These are phyloP conservation scores for Paralvinella palmiformis DNA, from an alignment of 1,140 invertebrate species.

Conservation along the genomic window DNA sequence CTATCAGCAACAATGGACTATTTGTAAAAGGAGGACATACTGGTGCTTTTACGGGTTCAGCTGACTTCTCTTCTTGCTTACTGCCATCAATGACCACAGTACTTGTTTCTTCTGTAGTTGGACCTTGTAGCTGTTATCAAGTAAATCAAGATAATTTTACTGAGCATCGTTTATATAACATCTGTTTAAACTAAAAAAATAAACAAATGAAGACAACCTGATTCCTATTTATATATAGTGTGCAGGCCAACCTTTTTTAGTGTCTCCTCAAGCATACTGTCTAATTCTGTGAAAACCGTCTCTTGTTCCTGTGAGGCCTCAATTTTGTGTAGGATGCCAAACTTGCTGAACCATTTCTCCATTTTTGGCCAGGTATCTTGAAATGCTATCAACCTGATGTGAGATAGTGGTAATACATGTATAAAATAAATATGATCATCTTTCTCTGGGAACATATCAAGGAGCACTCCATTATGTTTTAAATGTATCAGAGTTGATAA, in stretches of 20 bases:
- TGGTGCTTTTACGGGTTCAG: neutral
- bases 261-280: constrained; percentile 43
- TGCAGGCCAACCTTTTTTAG: constrained; percentile 32
- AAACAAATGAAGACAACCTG: neutral
- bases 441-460: too few relatives aligned
- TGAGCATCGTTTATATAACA: neutral
- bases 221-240: neutral
- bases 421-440: too few relatives aligned
- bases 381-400: constrained; percentile 27
- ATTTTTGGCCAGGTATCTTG: constrained; percentile 45
- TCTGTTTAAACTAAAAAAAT: neutral
- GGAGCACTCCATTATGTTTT: too few relatives aligned
- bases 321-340: constrained; percentile 40
- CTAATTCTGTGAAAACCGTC: constrained; percentile 39
- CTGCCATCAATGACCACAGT: too few relatives aligned
- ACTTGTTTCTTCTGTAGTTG: constrained; percentile 2
- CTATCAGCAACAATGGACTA: too few relatives aligned
- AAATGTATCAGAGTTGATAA: too few relatives aligned
- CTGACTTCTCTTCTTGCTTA: neutral
- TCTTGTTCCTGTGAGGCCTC: constrained; percentile 33
- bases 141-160: neutral
- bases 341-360: constrained; percentile 47
- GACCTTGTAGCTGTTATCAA: neutral
- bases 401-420: too few relatives aligned
- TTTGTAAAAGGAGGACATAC: too few relatives aligned